A percentile compares a stretch with the other conserved stretches of the same genome.
Evolutionary conservation across 2,888 invertebrate genomes (phyloP).

Genomic region (Xanthostigma xanthostigma): DNA sequence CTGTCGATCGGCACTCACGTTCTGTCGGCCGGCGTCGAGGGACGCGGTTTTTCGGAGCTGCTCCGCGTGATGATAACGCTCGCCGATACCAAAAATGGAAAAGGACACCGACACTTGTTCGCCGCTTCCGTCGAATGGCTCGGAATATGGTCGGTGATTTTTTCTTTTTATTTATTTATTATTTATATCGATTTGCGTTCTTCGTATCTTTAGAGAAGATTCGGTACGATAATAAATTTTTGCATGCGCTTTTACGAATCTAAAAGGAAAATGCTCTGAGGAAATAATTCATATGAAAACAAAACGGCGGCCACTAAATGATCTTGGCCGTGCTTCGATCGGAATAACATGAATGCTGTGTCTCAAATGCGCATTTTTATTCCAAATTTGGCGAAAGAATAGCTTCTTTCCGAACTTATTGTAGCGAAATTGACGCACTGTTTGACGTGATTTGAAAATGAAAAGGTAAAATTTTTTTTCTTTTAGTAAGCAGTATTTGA

Average conservation of each 20-base stretch:
- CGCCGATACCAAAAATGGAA: constrained; percentile 71
- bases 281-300: too few relatives aligned
- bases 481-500: constrained; percentile 37
- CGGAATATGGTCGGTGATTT: constrained; percentile 41
- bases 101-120: constrained; percentile 68
- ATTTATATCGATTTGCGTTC: neutral
- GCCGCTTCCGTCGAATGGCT: constrained; percentile 71
- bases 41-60: constrained; percentile 61
- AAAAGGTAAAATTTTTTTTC: neutral
- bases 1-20: constrained; percentile 56
- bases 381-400: too few relatives aligned
- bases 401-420: too few relatives aligned
- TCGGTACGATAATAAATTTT: neutral
- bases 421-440: too few relatives aligned
- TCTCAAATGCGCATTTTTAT: too few relatives aligned
- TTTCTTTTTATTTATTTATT: constrained; percentile 5
- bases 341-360: too few relatives aligned
- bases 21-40: constrained; percentile 45
- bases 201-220: neutral
- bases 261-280: too few relatives aligned
- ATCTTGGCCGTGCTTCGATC: too few relatives aligned
- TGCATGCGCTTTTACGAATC: too few relatives aligned
- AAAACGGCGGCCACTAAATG: too few relatives aligned
- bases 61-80: constrained; percentile 66
- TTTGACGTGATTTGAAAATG: neutral